Base-by-base conservation (phyloP, 2,888 invertebrate species). In the Andrena minutula region DNA sequence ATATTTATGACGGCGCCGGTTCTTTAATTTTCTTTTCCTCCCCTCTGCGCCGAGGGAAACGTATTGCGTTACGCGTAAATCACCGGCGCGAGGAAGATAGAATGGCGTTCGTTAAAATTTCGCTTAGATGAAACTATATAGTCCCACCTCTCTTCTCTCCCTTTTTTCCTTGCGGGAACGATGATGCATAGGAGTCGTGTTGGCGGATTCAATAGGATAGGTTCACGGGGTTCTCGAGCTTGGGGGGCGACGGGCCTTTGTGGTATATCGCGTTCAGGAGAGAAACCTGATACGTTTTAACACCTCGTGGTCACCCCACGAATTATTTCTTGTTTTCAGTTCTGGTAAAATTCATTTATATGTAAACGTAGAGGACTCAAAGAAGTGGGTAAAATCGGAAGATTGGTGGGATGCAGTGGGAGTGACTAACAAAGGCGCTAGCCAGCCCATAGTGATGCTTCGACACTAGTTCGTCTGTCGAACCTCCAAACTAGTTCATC, bases 1-100 rank as follows among this genome's bases (percentile, higher is more conserved):
- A 78, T 78, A 81, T 81, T 81, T 81, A 78, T 78, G 80, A 78
- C 49, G 64, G 58, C 61, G 49, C 7, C 4, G 47, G 32, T 71
- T n/a, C 53, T 56, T 63, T 63, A 4, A 20, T 53, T 68, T 23
- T 71, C 61, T 61, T 61, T 58, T 8, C 4, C 10, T 41, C 23
- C 20, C 8, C 47, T 30, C 61, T 7, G 28, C 23, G 10, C 23
- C 61, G 8, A 8, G 23, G 28, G n/a, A 66, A 32, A 63, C 20
- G 28, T 30, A 74, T 63, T 26, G 60, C 66, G 26, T 80, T 58
- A 41, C 56, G 41, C 58, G 53, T 78, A 80, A 78, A 80, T 78
- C 64, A 80, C 63, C 56, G 23, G 41, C 23, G 49, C 23, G 23
- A 20, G 56, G 56, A 23, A 56, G 56, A 56, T 26, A 56, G 56